Percentiles rank a stretch among this genome's conserved stretches.
Evolutionary conservation across 2,888 invertebrate species (phyloP).

Genomic region (Thereva unica): DNA sequence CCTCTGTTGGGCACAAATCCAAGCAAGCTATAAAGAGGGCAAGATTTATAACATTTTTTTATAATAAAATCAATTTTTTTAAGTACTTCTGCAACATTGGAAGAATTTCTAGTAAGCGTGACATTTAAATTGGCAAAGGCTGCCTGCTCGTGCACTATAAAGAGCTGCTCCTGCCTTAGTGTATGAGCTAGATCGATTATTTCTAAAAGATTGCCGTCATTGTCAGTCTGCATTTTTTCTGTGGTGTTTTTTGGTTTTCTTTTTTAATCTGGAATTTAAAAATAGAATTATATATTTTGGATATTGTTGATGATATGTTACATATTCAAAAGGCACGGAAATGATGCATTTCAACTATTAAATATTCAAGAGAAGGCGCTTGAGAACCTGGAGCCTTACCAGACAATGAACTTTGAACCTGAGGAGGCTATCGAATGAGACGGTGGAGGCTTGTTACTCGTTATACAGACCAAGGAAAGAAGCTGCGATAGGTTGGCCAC

Average conservation of each 20-base stretch:
- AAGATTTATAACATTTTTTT: neutral
- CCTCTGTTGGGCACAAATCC: slow-evolving; percentile 86
- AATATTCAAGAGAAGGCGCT: too few species aligned
- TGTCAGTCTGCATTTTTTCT: slow-evolving; percentile 53
- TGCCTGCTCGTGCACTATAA: slow-evolving; percentile 82
- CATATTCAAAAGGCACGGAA: too few species aligned
- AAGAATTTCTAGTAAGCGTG: slow-evolving; percentile 65
- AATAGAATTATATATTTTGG: too few species aligned
- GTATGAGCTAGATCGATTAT: slow-evolving; percentile 59
- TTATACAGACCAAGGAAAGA: too few species aligned
- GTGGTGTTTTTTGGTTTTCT: neutral
- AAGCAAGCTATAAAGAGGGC: slow-evolving; percentile 67
- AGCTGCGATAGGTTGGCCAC: too few species aligned
- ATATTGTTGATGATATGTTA: too few species aligned
- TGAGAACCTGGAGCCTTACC: too few species aligned
- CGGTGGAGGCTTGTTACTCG: too few species aligned
- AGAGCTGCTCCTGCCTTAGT: slow-evolving; percentile 72
- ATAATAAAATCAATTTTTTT: neutral
- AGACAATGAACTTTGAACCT: too few species aligned
- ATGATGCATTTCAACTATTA: too few species aligned
- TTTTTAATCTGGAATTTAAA: too few species aligned
- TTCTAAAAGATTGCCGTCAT: slow-evolving; percentile 56
- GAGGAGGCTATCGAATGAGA: too few species aligned
- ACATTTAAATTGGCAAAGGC: slow-evolving; percentile 78
- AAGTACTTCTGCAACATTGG: slow-evolving; percentile 60